A percentile compares a stretch with the other conserved stretches of the same genome.
phyloP scores from a whole-genome alignment of 2,113 vertebrate genomes.

The Pimephales promelas region DNA sequence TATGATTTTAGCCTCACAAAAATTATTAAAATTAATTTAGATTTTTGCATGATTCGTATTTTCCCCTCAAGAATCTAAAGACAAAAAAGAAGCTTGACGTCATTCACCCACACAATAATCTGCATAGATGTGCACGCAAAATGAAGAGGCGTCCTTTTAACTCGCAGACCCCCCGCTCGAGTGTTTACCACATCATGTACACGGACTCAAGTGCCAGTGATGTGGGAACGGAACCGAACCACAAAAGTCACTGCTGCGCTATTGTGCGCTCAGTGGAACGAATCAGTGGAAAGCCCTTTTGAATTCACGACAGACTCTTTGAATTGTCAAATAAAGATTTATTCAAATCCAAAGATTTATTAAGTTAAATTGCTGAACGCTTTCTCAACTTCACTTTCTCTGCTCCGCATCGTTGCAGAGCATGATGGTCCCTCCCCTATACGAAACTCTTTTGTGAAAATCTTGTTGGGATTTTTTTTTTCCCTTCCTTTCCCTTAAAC shows the following conservation, averaged over 20 bases:
- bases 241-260: slow-evolving; percentile 43
- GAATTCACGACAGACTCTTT: slow-evolving; percentile 38
- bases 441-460: slow-evolving; percentile 69
- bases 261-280: slow-evolving; percentile 61
- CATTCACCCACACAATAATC: too few species aligned
- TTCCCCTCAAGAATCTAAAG: neutral
- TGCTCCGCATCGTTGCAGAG: slow-evolving; percentile 49
- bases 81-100: neutral
- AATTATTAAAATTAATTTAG: neutral
- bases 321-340: slow-evolving; percentile 31
- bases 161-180: slow-evolving; percentile 37
- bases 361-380: slow-evolving; percentile 41
- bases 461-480: slow-evolving; percentile 58
- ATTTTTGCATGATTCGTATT: neutral
- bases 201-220: slow-evolving; percentile 57
- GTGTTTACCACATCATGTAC: slow-evolving; percentile 44
- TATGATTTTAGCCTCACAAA: too few species aligned
- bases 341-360: slow-evolving; percentile 43
- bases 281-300: slow-evolving; percentile 55
- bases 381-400: slow-evolving; percentile 56
- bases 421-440: slow-evolving; percentile 70
- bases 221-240: slow-evolving; percentile 52
- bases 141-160: neutral
- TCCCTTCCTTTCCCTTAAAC: slow-evolving; percentile 68
- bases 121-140: neutral